Evolutionary conservation across 2,888 invertebrate species (phyloP).

Genomic region (Melipona bicolor): DNA sequence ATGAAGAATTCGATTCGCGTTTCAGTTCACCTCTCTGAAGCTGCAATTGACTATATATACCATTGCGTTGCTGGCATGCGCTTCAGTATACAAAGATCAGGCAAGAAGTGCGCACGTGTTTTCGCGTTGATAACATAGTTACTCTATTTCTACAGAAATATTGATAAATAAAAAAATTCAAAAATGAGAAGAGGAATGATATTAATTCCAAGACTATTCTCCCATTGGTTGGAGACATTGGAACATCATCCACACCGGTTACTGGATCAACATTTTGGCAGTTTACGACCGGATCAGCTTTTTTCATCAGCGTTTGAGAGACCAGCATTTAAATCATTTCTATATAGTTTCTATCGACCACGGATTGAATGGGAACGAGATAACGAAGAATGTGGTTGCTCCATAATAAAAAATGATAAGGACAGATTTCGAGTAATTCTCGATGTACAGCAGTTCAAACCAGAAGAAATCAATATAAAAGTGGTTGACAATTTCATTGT

Average conservation of each 20-base stretch:
- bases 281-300: conserved; percentile 71
- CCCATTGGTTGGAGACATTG: conserved; percentile 94
- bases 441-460: conserved; percentile 91
- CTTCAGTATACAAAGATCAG: conserved; percentile 31
- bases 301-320: conserved; percentile 52
- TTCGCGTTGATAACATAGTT: neutral
- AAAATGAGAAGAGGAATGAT: conserved; percentile 87
- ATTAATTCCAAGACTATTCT: conserved; percentile 92
- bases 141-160: neutral
- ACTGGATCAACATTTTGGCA: conserved; percentile 79
- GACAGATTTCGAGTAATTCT: conserved; percentile 89
- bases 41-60: conserved; percentile 35
- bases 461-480: conserved; percentile 91
- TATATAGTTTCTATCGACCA: conserved; percentile 58
- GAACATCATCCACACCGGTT: conserved; percentile 85
- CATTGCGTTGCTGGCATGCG: neutral
- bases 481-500: conserved; percentile 89
- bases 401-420: conserved; percentile 90
- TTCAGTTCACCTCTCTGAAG: neutral
- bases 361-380: conserved; percentile 74
- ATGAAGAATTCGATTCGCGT: neutral
- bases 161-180: neutral
- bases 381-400: conserved; percentile 87
- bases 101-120: neutral
- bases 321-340: conserved; percentile 62